Evolutionary conservation across 2,888 invertebrate genomes (phyloP), one percentile per base, ranked within the genome.

Genomic region (Troides oblongomaculatus): DNA sequence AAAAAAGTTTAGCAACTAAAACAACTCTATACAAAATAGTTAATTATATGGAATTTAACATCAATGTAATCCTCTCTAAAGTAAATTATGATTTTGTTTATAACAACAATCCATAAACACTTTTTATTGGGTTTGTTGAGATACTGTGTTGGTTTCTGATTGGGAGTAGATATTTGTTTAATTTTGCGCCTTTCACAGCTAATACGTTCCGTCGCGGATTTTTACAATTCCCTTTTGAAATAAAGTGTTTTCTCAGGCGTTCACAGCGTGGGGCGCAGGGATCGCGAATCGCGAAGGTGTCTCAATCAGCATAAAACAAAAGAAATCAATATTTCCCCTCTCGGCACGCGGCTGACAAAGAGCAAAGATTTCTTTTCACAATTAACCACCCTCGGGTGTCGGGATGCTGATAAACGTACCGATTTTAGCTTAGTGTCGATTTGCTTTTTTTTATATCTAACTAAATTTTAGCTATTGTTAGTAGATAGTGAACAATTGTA

Each of bases 301-400:
- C 92, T 90, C 92, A 92, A 92, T 92, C 92, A 92, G 92, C 92
- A 92, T 92, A 92, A 92, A 92, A 92, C 92, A 92, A 92, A 92
- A 92, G 92, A 92, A 92, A 92, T 92, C 92, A 92, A 92, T 92
- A 91, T 87, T 81, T 79, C 84, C 88, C 89, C 84, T 81, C 74
- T 81, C 84, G 79, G 78, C 78, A 79, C 81, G 84, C 81, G 84
- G 82, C 92, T 90, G 89, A 90, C 91, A 92, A 91, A 92, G 91
- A 90, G 88, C 91, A 92, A 91, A 90, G 92, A 92, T 92, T 92
- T 92, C 92, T 92, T 92, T 92, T 92, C 90, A 90, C 92, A 92
- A 92, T 92, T 92, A 92, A 91, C 86, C 87, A 86, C 89, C 88
- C 90, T 81, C 78, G 85, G 84, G 87, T 87, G 88, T 83, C 79